Conservation (phyloP, 2,888 invertebrate species). For the Pherbina coryleti region DNA sequence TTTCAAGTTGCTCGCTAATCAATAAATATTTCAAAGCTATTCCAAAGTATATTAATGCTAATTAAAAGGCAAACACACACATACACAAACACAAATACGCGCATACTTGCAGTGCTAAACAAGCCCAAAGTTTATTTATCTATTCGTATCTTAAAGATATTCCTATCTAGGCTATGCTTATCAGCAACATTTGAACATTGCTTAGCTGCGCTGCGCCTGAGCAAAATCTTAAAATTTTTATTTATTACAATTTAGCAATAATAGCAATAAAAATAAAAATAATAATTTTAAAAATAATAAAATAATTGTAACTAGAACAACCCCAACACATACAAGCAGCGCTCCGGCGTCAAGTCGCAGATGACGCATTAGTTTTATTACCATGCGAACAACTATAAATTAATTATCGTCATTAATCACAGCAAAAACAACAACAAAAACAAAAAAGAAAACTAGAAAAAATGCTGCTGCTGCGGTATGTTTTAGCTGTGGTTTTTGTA, state of each 20-base stretch:
- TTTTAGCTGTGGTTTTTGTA: neutral
- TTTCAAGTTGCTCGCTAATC: neutral
- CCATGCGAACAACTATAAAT: conserved; percentile 9
- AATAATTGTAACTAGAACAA: neutral
- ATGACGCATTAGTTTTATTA: neutral
- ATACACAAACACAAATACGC: neutral
- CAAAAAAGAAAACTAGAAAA: conserved; percentile 2
- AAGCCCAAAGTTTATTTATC: too few species aligned
- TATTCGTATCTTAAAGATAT: neutral
- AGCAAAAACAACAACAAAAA: conserved; percentile 12
- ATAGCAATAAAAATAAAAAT: neutral
- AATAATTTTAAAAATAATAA: neutral
- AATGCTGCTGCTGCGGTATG: neutral
- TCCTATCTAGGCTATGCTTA: neutral
- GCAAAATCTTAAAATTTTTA: neutral
- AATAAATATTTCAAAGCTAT: conserved; percentile 10
- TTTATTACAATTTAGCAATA: neutral
- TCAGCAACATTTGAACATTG: too few species aligned
- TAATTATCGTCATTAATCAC: conserved; percentile 29
- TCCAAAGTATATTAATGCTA: conserved; percentile 15
- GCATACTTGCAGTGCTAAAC: too few species aligned
- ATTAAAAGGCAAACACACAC: conserved; percentile 8
- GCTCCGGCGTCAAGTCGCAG: neutral
- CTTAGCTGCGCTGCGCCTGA: too few species aligned
- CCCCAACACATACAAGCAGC: neutral